phyloP scores from a whole-genome alignment of 2,888 invertebrate species.

The Conus canariensis region DNA sequence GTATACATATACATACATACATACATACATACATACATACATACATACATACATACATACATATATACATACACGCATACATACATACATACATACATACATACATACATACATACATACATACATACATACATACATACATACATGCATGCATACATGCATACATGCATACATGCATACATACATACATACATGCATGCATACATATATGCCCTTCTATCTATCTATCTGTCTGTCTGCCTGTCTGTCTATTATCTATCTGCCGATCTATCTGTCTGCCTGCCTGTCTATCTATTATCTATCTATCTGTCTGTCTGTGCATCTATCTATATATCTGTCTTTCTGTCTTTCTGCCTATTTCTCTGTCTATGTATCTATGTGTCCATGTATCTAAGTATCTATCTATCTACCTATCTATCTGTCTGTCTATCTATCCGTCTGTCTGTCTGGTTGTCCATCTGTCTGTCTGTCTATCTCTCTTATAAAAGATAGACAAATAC shows the following conservation, averaged over 20 bases:
- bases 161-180: too few species aligned
- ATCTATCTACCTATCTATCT: neutral
- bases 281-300: too few species aligned
- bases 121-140: neutral
- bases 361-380: neutral
- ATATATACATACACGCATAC: neutral
- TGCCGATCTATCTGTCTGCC: too few species aligned
- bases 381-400: neutral
- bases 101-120: neutral
- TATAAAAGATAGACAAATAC: neutral
- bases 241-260: too few species aligned
- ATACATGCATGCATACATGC: neutral
- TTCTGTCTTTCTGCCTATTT: too few species aligned
- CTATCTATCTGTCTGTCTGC: too few species aligned
- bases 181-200: neutral
- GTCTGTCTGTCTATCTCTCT: neutral
- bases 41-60: slow-evolving; percentile 14
- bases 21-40: slow-evolving; percentile 16
- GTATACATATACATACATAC: neutral
- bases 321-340: too few species aligned
- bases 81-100: neutral
- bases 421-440: neutral
- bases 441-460: neutral
- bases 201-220: neutral
- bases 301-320: too few species aligned